A percentile compares a stretch with the other conserved stretches of the same genome.
Conservation (phyloP, 2,888 invertebrate genomes). For the Apocheima hispidaria region DNA sequence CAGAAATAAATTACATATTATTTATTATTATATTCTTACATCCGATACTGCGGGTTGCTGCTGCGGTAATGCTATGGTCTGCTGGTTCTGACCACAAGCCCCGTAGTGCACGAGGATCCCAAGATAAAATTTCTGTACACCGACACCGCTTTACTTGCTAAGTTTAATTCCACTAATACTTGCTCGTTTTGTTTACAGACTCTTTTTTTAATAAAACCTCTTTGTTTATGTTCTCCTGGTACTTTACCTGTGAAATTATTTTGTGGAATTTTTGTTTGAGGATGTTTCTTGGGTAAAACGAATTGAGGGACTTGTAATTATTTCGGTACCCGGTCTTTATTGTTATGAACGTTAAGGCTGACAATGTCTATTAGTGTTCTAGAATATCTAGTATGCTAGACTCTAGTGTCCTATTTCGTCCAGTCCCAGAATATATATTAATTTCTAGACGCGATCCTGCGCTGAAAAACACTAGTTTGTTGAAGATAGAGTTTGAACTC, state of each 20-base stretch:
- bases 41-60: no score
- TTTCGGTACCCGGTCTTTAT: no score
- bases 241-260: constrained; percentile 9
- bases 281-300: neutral
- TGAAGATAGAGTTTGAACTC: no score
- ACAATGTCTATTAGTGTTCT: no score
- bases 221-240: constrained; percentile 17
- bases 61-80: neutral
- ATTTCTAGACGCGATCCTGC: no score
- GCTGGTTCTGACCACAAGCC: neutral
- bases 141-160: constrained; percentile 6
- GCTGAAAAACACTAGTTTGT: no score
- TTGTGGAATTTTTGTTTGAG: neutral
- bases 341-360: no score
- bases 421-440: no score
- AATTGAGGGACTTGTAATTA: neutral
- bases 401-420: no score
- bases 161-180: constrained; percentile 21
- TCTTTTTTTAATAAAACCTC: constrained; percentile 11
- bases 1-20: no score
- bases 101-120: neutral
- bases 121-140: constrained; percentile 6
- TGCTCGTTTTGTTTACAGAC: constrained; percentile 18
- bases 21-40: no score
- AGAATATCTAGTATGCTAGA: no score